These are phyloP conservation scores for Prunella himalayana DNA, from an alignment of 2,113 vertebrate species.

Conservation along the genomic window DNA sequence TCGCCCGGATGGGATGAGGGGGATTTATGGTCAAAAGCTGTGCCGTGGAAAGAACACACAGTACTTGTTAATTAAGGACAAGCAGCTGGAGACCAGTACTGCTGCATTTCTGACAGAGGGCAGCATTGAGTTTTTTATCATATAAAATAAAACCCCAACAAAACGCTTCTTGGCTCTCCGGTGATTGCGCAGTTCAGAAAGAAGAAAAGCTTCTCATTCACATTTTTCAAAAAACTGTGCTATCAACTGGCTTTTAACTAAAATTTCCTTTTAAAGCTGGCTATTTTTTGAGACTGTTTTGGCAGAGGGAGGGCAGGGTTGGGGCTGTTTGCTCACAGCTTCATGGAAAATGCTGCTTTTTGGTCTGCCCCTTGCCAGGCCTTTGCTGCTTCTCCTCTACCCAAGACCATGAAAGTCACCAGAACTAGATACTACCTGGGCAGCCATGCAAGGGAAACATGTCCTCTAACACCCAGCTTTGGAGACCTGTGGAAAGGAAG, in stretches of 20 bases:
- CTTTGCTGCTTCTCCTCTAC: background rate
- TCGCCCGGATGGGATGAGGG: background rate
- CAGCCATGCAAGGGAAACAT: background rate
- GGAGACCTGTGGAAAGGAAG: background rate
- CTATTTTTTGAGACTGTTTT: background rate
- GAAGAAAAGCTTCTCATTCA: background rate
- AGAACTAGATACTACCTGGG: background rate
- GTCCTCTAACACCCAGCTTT: background rate
- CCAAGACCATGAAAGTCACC: background rate
- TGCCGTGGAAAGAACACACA: background rate
- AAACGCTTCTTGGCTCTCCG: background rate
- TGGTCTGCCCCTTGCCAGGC: rapidly evolving
- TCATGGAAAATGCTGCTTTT: background rate
- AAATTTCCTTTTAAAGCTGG: background rate
- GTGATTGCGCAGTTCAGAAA: background rate
- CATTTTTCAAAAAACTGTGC: background rate
- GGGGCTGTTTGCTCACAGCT: background rate
- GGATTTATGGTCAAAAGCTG: background rate
- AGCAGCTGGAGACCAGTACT: background rate
- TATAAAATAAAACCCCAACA: background rate
- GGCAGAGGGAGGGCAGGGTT: background rate
- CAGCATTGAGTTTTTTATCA: conserved; percentile 60
- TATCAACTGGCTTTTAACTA: background rate
- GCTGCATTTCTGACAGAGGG: conserved; percentile 62
- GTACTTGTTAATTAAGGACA: background rate